Percentiles rank a stretch among this genome's conserved stretches.
Evolutionary conservation across 2,797 vertebrate species (phyloP).

Genomic region (Tenualosa thibaudeaui): DNA sequence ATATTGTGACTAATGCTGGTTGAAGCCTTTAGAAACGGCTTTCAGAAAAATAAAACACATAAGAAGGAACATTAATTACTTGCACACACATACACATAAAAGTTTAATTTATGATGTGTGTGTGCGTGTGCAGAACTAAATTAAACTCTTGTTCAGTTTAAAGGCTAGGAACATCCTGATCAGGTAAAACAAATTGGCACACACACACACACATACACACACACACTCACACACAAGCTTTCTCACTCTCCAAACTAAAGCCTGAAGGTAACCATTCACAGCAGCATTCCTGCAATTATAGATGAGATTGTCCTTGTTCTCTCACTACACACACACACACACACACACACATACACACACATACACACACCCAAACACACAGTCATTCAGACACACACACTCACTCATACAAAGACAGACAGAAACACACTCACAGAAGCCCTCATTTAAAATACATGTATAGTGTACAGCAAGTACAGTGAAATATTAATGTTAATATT

Average conservation of each 20-base stretch:
- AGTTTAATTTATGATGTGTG: not conserved
- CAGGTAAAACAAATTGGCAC: not conserved
- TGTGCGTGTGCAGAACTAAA: not conserved
- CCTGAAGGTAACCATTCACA: not conserved
- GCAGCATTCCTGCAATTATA: not conserved
- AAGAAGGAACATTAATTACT: not conserved
- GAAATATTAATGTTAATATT: not conserved
- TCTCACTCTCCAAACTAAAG: not conserved
- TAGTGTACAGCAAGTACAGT: not conserved
- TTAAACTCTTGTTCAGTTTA: constrained; percentile 4
- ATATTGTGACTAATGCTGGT: not conserved
- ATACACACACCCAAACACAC: constrained; percentile 12
- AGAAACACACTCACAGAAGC: not conserved
- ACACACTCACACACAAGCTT: not conserved
- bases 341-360: constrained; percentile 30
- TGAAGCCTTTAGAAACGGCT: not conserved
- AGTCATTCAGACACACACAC: constrained; percentile 9
- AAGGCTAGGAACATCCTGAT: not conserved
- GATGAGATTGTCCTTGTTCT: not conserved
- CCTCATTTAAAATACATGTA: not conserved
- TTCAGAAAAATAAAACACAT: not conserved
- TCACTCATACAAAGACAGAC: not conserved
- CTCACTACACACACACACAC: constrained; percentile 37
- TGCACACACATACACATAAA: not conserved
- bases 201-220: not conserved